Evolutionary conservation across 1,140 invertebrate genomes (phyloP).

Genomic region (Drosophila navojoa): DNA sequence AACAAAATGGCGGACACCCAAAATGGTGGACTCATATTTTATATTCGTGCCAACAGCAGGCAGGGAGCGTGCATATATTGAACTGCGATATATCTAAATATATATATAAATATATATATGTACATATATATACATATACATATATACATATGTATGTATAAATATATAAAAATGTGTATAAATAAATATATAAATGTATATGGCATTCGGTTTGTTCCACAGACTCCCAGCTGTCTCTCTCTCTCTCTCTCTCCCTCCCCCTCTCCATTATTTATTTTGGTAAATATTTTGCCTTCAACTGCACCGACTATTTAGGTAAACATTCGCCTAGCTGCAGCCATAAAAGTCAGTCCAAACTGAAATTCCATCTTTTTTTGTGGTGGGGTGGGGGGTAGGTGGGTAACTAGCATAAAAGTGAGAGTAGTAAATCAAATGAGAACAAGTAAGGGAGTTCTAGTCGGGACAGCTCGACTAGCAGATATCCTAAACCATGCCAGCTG

Average conservation of each 20-base stretch:
- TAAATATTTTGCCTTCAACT: constrained; percentile 18
- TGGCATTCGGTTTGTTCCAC: neutral
- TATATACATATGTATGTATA: neutral
- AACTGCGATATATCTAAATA: neutral
- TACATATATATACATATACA: neutral
- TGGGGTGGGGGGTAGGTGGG: too few species aligned
- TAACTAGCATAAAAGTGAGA: too few species aligned
- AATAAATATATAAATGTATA: neutral
- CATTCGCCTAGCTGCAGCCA: constrained; percentile 18
- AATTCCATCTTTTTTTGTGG: too few species aligned
- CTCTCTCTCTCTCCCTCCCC: too few species aligned
- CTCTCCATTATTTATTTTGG: constrained; percentile 34
- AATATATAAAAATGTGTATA: neutral
- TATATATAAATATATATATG: constrained; percentile 18
- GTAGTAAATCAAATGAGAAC: too few species aligned
- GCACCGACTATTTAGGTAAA: constrained; percentile 20
- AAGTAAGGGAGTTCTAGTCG: too few species aligned
- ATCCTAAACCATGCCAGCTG: too few species aligned
- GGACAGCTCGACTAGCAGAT: too few species aligned
- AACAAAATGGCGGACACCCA: constrained; percentile 35
- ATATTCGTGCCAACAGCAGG: neutral
- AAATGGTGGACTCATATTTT: constrained; percentile 28
- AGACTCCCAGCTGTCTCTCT: neutral
- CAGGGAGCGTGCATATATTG: neutral
- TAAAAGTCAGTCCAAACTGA: neutral